Base-by-base conservation (phyloP, 2,797 vertebrate genomes). In the Tenualosa thibaudeaui region DNA sequence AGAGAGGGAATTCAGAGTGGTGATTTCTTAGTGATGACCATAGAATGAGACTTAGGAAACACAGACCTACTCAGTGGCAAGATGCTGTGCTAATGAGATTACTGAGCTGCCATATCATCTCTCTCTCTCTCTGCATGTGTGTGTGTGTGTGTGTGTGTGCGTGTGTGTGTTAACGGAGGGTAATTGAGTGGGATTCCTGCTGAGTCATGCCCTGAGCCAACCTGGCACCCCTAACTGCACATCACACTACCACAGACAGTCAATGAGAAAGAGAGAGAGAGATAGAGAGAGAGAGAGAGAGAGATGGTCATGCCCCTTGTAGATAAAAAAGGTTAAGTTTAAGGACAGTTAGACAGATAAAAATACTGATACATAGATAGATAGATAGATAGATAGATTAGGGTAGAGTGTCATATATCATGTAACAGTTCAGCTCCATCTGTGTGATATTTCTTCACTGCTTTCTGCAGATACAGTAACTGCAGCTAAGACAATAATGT, bases 111-210 rank as follows among this genome's bases (percentile, higher is more conserved):
- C 22, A 62, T 60, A 60, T 60, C 56, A 22, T 60, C 49, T 86
- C 68, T 84, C 65, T 84, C 65, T 81, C 60, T 82, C 5, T 65
- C 84, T 84, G 7, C 19, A 7, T 60, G 3, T 60, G 19, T 60
- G 19, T 60, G 56, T 60, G 17, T 22, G 56, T 22, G 56, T 22
- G 56, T 22, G 56, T 22, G 56, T 22, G 56, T 22, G n/a, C 8
- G 60, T 24, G 24, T 24, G 60, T 24, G n/a, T 62, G n/a, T 3
- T 46, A 4, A 46, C 7, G 60, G 60, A 26, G 62, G 62, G 54
- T 56, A 82, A 71, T 83, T 81, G 50, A 65, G 46, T n/a, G 54
- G 24, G 43, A 31, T 71, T 53, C 46, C 19, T 10, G 50, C 54
- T 78, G 31, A 86, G 81, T 65, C 17, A 83, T 68, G 71, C n/a